Conservation (phyloP, 2,113 vertebrate species). For the Tichodroma muraria region DNA sequence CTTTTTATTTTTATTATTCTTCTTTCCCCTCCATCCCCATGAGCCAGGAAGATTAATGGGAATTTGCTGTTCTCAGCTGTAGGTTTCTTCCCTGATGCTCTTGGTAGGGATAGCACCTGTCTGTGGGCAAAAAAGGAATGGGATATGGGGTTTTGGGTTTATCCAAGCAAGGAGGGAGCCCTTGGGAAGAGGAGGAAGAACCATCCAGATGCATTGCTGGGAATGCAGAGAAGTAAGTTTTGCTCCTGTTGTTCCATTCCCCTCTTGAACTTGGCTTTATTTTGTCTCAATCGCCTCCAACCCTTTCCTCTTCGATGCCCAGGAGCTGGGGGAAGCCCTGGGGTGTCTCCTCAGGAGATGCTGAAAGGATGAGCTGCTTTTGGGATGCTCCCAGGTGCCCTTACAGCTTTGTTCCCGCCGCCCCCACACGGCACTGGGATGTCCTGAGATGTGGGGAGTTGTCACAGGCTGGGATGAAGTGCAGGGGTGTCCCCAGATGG, state of each 20-base stretch:
- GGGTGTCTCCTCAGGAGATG: not conserved
- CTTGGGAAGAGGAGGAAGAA: not conserved
- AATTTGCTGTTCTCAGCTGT: not conserved
- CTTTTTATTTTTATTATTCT: not conserved
- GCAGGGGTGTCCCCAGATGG: fast-evolving
- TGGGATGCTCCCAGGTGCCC: not conserved
- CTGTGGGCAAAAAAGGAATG: not conserved
- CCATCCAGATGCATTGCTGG: not conserved
- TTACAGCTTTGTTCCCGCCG: not conserved
- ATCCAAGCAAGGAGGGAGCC: not conserved
- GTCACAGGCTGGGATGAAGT: not conserved
- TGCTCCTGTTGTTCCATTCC: not conserved
- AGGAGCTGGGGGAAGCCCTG: not conserved
- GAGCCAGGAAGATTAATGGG: not conserved
- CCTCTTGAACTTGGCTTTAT: not conserved
- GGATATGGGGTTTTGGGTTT: not conserved
- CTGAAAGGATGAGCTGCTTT: not conserved
- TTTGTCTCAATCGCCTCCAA: not conserved
- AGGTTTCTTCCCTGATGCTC: not conserved
- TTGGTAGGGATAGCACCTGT: not conserved
- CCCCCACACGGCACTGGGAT: not conserved
- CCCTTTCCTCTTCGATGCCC: not conserved
- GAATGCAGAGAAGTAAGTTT: not conserved
- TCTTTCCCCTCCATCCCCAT: not conserved
- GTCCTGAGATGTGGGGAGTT: not conserved